Conservation (phyloP, 1,140 invertebrate species). For the Diachasmimorpha longicaudata region DNA sequence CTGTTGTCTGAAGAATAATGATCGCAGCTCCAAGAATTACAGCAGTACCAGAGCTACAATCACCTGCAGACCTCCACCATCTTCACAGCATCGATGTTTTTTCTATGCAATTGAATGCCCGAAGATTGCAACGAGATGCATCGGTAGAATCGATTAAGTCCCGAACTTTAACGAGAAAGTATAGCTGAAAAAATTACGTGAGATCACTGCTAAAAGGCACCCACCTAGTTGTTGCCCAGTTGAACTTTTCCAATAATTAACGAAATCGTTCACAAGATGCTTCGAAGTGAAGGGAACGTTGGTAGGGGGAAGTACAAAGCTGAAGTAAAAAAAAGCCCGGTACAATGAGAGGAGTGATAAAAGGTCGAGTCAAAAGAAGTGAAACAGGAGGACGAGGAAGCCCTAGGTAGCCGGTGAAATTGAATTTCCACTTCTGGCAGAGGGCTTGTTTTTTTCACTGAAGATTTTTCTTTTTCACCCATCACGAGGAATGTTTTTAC, state of each 20-base stretch:
- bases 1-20: too few relatives aligned
- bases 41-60: too few relatives aligned
- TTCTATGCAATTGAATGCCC: too few relatives aligned
- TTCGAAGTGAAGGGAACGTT: background rate
- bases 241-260: slow-evolving; percentile 36
- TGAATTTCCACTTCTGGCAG: slow-evolving; percentile 28
- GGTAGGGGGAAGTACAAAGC: background rate
- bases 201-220: background rate
- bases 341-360: slow-evolving; percentile 16
- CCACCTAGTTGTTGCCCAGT: background rate
- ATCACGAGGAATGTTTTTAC: background rate
- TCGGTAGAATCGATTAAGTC: background rate
- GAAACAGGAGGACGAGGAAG: background rate
- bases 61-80: too few relatives aligned
- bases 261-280: slow-evolving; percentile 29
- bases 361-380: background rate
- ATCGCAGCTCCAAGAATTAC: too few relatives aligned
- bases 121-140: too few relatives aligned
- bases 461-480: slow-evolving; percentile 26
- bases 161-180: background rate
- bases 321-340: background rate
- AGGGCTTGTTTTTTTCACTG: slow-evolving; percentile 12
- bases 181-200: background rate
- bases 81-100: too few relatives aligned
- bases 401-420: slow-evolving; percentile 29